phyloP scores from a whole-genome alignment of 2,797 vertebrate genomes.

The Malurus splendens region DNA sequence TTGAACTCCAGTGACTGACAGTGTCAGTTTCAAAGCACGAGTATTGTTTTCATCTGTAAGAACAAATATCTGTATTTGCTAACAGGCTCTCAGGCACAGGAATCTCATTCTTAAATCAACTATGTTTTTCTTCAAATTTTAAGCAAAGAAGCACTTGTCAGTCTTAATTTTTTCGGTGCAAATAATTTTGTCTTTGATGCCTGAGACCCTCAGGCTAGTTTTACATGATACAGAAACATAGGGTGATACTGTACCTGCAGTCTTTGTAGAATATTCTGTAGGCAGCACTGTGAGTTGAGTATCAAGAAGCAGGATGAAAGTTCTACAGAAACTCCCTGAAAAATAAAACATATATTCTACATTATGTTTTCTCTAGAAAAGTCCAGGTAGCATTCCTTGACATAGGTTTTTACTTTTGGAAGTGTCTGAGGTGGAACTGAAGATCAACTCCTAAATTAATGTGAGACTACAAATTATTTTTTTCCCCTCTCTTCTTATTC shows the following conservation, averaged over 20 bases:
- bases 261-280: background rate
- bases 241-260: background rate
- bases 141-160: background rate
- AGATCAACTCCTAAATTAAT: background rate
- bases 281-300: background rate
- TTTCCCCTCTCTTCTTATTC: background rate
- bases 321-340: background rate
- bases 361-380: background rate
- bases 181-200: background rate
- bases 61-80: background rate
- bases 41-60: background rate
- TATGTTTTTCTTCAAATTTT: background rate
- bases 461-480: background rate
- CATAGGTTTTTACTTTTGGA: background rate
- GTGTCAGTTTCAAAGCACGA: background rate
- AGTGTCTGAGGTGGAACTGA: background rate
- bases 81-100: background rate
- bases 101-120: background rate
- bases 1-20: background rate
- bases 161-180: background rate
- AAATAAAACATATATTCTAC: background rate
- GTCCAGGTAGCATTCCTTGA: background rate
- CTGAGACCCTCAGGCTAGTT: background rate
- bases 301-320: background rate
- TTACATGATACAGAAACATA: background rate